Evolutionary conservation across 1,140 invertebrate genomes (phyloP), one percentile per base, ranked within the genome.

Genomic region (Cyclargus thomasi): DNA sequence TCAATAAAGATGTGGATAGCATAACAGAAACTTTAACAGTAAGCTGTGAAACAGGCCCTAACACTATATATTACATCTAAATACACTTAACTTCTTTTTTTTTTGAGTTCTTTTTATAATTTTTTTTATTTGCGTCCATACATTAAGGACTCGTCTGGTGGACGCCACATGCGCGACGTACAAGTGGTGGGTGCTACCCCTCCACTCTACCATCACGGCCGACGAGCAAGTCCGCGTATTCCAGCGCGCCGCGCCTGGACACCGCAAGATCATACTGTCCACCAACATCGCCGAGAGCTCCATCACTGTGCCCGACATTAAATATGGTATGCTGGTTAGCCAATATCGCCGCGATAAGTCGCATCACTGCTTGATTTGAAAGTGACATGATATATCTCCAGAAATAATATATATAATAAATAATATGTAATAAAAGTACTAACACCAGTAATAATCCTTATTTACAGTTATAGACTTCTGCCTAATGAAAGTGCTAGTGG

Each of bases 271-370:
- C 71, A 99, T 99, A 81, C 90, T 99, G 1, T 93, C 97, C 0
- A 99, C 98, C 14, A 98, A 99, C 89, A 98, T 99, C 78, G 98
- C 98, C 1, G 99, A 99, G 91, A 99, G 97, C 83, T 98, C 97
- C 22, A 96, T 99, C 62, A 99, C 98, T 5, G 96, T 99, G 36
- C 94, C 96, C 35, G 97, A 99, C 90, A 94, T 98, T 29, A 95
- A 94, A 84, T 99, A 97, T 92, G 96, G 94, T 94, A 59, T 64
- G 20, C 55, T 16, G 23, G 59, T 3, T 29, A 29, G 23, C 23
- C 6, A 6, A 29, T 29, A 29, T 3, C 6, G 23, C 23, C 6
- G 23, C 23, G 23, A 29, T 29, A 29, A 29, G 23, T 29, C 23
- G 23, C 23, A 29, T 29, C 23, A 2, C 23, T 29, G 23, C 23